phyloP scores from a whole-genome alignment of 2,113 vertebrate species.

The Mustela lutreola region DNA sequence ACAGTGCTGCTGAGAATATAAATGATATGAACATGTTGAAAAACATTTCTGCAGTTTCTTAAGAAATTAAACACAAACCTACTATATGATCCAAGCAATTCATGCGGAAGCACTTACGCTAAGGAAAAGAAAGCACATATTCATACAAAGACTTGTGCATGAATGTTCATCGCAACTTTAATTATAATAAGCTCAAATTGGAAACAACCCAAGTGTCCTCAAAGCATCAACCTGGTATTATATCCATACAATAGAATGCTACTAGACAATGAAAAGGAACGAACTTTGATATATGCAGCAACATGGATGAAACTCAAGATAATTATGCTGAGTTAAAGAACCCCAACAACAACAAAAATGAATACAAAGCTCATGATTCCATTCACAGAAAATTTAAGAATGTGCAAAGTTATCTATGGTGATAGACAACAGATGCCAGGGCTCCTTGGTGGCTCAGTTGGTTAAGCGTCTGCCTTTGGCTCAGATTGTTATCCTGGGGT shows the following conservation, averaged over 20 bases:
- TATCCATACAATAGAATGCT: neutral
- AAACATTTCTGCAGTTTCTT: neutral
- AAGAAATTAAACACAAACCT: neutral
- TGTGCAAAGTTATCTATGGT: neutral
- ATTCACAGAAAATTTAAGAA: neutral
- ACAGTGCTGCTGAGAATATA: neutral
- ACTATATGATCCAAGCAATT: neutral
- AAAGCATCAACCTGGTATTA: neutral
- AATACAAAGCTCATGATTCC: neutral
- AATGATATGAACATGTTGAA: neutral
- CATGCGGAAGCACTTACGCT: neutral
- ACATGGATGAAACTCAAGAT: neutral
- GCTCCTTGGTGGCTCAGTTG: neutral
- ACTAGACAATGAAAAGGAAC: neutral
- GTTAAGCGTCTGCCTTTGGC: neutral
- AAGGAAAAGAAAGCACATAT: neutral
- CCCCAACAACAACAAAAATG: neutral
- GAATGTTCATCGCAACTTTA: neutral
- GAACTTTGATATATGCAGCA: neutral
- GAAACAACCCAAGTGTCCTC: neutral
- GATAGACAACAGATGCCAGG: neutral
- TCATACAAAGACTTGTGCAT: neutral
- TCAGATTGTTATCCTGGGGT: too few relatives aligned
- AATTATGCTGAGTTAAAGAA: neutral
- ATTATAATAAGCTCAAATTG: neutral